phyloP scores from a whole-genome alignment of 30 jellyfish, hydroid and myxozoan genomes.

The Cassiopea xamachana region DNA sequence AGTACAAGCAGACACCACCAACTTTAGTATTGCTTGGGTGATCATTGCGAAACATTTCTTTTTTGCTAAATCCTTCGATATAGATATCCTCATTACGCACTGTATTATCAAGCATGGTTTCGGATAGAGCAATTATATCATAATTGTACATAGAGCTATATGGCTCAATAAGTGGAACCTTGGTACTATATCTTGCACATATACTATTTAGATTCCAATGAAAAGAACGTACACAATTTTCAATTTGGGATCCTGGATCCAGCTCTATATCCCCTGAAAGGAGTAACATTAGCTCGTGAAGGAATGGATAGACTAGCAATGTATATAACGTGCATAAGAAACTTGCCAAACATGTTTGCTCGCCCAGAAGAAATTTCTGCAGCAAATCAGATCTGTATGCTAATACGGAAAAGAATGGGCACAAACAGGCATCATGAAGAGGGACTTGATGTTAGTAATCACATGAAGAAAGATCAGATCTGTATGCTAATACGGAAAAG shows the following conservation, averaged over 20 bases:
- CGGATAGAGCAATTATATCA: constrained; percentile 18
- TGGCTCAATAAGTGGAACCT: constrained; percentile 28
- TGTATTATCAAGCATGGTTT: not conserved
- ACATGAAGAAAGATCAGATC: too few relatives aligned
- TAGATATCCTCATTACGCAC: constrained; percentile 1
- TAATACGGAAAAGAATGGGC: too few relatives aligned
- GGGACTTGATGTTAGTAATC: too few relatives aligned
- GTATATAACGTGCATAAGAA: not conserved
- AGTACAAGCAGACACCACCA: constrained; percentile 49
- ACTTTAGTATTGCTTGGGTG: constrained; percentile 53
- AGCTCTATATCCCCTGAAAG: constrained; percentile 11
- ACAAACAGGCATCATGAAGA: too few relatives aligned
- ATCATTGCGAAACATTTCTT: constrained; percentile 16
- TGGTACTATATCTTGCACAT: constrained; percentile 23
- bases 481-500: too few relatives aligned
- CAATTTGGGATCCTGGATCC: constrained; percentile 1
- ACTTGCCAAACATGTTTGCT: too few relatives aligned
- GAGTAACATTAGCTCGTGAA: not conserved
- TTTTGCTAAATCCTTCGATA: constrained; percentile 13
- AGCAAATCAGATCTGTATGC: constrained; percentile 7
- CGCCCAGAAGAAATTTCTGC: too few relatives aligned
- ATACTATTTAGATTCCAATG: constrained; percentile 35
- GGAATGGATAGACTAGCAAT: not conserved
- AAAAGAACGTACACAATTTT: constrained; percentile 1
- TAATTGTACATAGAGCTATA: constrained; percentile 4